phyloP scores from a whole-genome alignment of 2,797 vertebrate genomes.

The Heteromormyrus szaboi region DNA sequence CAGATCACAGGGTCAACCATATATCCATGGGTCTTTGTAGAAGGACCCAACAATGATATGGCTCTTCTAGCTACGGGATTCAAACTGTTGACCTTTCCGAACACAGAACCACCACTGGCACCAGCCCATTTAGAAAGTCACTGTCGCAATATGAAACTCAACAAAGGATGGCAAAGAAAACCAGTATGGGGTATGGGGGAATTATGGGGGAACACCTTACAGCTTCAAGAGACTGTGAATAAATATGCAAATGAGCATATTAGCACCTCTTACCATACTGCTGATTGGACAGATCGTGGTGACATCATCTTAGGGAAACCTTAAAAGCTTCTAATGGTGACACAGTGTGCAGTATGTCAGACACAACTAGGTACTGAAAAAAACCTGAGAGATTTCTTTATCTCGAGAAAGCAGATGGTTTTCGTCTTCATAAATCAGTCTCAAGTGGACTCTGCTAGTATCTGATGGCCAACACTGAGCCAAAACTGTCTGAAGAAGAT shows the following conservation, averaged over 20 bases:
- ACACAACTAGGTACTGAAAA: conserved; percentile 10
- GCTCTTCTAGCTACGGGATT: not conserved
- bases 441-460: conserved; percentile 18
- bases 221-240: not conserved
- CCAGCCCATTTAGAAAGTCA: not conserved
- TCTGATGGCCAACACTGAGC: not conserved
- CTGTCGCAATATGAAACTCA: not conserved
- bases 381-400: not conserved
- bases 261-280: not conserved
- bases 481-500: conserved; percentile 14
- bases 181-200: not conserved
- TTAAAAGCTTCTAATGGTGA: not conserved
- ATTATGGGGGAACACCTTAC: not conserved
- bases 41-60: not conserved
- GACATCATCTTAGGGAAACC: not conserved
- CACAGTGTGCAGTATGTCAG: conserved; percentile 2
- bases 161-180: not conserved
- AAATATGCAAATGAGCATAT: not conserved
- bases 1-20: not conserved
- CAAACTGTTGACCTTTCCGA: not conserved
- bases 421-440: conserved; percentile 18
- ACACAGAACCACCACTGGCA: not conserved
- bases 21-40: not conserved
- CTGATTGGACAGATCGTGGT: not conserved
- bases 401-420: conserved; percentile 22